A percentile compares a stretch with the other conserved stretches of the same genome.
phyloP scores from a whole-genome alignment of 2,797 vertebrate species.

The Molossus molossus region DNA sequence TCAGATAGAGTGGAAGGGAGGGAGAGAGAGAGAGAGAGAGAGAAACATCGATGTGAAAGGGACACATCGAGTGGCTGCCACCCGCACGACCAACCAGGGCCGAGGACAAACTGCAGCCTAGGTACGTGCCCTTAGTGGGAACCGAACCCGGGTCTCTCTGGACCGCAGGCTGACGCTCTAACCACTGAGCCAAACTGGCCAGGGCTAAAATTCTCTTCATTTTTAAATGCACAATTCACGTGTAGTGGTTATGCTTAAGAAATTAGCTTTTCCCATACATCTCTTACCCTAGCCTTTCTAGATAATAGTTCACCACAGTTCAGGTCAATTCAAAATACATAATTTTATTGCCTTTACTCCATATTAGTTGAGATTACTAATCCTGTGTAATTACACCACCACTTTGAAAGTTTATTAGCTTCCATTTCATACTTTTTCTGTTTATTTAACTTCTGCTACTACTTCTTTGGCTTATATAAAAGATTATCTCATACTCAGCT shows the following conservation, averaged over 20 bases:
- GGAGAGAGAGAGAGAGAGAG: too few relatives aligned
- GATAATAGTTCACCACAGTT: constrained; percentile 19
- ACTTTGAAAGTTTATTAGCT: constrained; percentile 3
- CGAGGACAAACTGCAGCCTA: too few relatives aligned
- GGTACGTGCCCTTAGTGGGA: too few relatives aligned
- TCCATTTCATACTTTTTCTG: constrained; percentile 7
- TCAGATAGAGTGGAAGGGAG: too few relatives aligned
- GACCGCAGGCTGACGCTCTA: too few relatives aligned
- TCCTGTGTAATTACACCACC: neutral
- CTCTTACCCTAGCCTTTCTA: neutral
- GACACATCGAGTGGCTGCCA: too few relatives aligned
- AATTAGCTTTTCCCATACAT: neutral
- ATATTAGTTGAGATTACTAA: neutral
- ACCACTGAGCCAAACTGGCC: too few relatives aligned
- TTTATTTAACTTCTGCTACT: constrained; percentile 55
- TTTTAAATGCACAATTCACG: neutral
- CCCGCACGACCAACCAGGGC: too few relatives aligned
- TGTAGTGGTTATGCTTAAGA: neutral
- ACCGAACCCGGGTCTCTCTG: too few relatives aligned
- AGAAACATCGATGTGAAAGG: too few relatives aligned
- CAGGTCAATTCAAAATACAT: neutral
- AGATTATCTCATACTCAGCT: neutral
- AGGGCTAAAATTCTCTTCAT: neutral
- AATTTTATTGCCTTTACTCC: constrained; percentile 51
- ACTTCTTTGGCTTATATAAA: constrained; percentile 50